Percentiles rank a stretch among this genome's conserved stretches.
These are phyloP conservation scores for Limenitis camilla DNA, from an alignment of 2,888 invertebrate species.

Conservation along the genomic window DNA sequence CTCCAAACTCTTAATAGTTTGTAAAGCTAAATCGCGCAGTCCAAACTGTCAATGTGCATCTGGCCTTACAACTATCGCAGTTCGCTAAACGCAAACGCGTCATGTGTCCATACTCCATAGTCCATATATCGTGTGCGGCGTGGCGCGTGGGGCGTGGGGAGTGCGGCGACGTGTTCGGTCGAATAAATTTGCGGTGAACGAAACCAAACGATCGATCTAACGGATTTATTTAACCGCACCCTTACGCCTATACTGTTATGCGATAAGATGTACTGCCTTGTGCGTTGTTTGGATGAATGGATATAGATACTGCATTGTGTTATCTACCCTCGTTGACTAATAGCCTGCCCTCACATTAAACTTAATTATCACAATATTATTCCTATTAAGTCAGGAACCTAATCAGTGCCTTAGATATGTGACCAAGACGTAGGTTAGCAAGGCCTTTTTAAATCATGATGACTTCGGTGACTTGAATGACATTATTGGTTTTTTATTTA, in stretches of 20 bases:
- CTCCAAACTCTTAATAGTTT: no score
- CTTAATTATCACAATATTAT: no score
- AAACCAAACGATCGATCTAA: slow-evolving; percentile 29
- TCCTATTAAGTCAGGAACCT: no score
- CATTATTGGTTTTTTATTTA: no score
- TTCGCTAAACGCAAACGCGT: slow-evolving; percentile 13
- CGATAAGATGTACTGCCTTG: not conserved
- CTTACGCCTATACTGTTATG: slow-evolving; percentile 13
- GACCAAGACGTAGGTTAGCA: no score
- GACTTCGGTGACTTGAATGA: no score
- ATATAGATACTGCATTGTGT: no score
- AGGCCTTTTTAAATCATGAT: no score
- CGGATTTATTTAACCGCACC: slow-evolving; percentile 30
- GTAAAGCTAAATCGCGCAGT: not conserved
- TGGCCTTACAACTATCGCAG: slow-evolving; percentile 12
- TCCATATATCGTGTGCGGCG: slow-evolving; percentile 25
- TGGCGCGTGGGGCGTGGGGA: slow-evolving; percentile 15
- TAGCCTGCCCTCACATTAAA: no score
- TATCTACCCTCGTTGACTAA: no score
- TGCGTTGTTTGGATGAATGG: not conserved
- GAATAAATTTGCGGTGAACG: slow-evolving; percentile 30
- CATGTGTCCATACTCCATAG: not conserved
- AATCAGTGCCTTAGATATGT: no score
- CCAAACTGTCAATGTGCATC: not conserved
- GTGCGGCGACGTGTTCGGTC: slow-evolving; percentile 26